Conservation (phyloP, 2,113 vertebrate species). For the Vidua macroura region DNA sequence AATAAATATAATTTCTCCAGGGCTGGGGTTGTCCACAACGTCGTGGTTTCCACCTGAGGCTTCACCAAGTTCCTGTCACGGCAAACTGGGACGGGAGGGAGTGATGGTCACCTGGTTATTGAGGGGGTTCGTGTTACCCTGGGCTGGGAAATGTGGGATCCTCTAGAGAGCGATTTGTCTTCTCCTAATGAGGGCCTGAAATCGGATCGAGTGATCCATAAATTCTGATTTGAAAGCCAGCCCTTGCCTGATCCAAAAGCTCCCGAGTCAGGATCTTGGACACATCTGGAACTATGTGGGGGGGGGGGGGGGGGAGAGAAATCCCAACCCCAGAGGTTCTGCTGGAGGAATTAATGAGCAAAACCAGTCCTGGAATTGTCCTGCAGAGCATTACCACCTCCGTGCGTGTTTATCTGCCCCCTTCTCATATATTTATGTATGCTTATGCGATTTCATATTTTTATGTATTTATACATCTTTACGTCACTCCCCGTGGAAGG, state of each 20-base stretch:
- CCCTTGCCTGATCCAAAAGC: too few species aligned
- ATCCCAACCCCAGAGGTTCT: neutral
- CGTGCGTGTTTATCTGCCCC: fast-evolving
- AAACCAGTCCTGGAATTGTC: neutral
- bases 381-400: neutral
- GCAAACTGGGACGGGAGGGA: neutral
- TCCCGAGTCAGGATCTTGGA: neutral
- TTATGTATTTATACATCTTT: neutral
- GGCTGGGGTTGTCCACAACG: fast-evolving
- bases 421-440: fast-evolving
- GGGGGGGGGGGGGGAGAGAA: neutral
- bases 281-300: neutral
- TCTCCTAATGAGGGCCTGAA: neutral
- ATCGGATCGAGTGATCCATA: neutral
- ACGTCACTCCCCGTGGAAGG: fast-evolving
- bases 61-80: neutral
- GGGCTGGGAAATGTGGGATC: neutral
- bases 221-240: neutral
- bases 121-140: neutral
- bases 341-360: neutral
- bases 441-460: too few species aligned
- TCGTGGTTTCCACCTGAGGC: neutral
- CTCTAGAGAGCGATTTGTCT: neutral
- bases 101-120: fast-evolving
- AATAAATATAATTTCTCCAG: neutral